These are phyloP conservation scores for Steromphala cineraria DNA, from an alignment of 2,888 invertebrate species.

Conservation along the genomic window DNA sequence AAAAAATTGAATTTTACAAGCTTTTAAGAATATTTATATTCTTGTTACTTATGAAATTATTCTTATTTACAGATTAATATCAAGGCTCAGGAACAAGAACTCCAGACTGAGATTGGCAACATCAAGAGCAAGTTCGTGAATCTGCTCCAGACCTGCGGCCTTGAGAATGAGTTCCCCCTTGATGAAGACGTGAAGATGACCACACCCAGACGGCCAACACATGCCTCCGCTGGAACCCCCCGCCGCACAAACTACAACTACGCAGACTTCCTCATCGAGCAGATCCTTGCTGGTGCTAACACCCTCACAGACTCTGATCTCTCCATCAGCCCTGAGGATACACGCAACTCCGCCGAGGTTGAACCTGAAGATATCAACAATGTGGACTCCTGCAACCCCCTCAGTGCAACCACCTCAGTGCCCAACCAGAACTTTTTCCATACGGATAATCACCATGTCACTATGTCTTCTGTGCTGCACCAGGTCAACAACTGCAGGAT, in stretches of 20 bases:
- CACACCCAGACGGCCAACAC: constrained; percentile 18
- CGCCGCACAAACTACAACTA: constrained; percentile 31
- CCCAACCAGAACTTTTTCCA: constrained; percentile 6
- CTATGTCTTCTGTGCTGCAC: background rate
- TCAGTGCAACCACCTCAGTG: background rate
- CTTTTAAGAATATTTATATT: too few species aligned
- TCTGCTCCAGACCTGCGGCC: constrained; percentile 57
- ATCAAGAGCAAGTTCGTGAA: constrained; percentile 58
- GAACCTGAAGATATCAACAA: background rate
- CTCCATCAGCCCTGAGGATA: constrained; percentile 26
- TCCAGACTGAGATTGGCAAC: constrained; percentile 57
- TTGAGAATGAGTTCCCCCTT: constrained; percentile 49
- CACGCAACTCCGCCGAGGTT: background rate
- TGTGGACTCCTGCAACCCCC: constrained; percentile 10
- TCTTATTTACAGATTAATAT: constrained; percentile 51
- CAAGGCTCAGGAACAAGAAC: constrained; percentile 51
- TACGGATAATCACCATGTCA: background rate
- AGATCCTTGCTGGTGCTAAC: constrained; percentile 39
- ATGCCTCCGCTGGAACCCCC: constrained; percentile 16
- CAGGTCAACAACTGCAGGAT: constrained; percentile 13
- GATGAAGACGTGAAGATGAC: constrained; percentile 25
- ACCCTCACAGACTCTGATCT: constrained; percentile 30
- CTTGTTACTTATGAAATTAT: constrained; percentile 4
- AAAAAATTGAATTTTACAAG: too few species aligned
- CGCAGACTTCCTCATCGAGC: constrained; percentile 45